phyloP scores from a whole-genome alignment of 2,113 vertebrate genomes.

The Noturus placidus region DNA sequence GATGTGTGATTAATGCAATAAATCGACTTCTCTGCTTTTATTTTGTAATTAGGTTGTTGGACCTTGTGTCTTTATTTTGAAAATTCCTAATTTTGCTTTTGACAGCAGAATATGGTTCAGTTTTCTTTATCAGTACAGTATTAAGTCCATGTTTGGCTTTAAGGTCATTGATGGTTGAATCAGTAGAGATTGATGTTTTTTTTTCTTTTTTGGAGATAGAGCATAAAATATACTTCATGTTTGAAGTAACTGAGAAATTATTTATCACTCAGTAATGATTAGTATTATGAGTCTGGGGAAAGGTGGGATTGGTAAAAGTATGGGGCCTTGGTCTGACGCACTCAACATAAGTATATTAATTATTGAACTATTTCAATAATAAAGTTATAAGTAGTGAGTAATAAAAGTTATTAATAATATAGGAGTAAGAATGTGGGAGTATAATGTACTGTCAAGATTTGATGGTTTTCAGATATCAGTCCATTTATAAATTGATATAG shows the following conservation, averaged over 20 bases:
- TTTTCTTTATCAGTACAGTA: neutral
- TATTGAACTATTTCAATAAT: neutral
- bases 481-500: neutral
- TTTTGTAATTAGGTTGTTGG: neutral
- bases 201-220: neutral
- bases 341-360: neutral
- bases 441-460: neutral
- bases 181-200: neutral
- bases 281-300: neutral
- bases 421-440: neutral
- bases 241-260: neutral
- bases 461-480: neutral
- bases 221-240: neutral
- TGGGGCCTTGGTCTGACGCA: neutral
- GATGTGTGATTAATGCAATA: neutral
- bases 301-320: neutral
- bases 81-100: neutral
- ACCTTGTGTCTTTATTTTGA: neutral
- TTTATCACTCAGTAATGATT: neutral
- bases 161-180: neutral
- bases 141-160: neutral
- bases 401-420: neutral
- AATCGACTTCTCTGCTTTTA: neutral
- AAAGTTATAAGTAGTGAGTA: neutral
- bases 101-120: neutral